Evolutionary conservation across 1,140 invertebrate species (phyloP).

Genomic region (Ostrea denselamellosa): DNA sequence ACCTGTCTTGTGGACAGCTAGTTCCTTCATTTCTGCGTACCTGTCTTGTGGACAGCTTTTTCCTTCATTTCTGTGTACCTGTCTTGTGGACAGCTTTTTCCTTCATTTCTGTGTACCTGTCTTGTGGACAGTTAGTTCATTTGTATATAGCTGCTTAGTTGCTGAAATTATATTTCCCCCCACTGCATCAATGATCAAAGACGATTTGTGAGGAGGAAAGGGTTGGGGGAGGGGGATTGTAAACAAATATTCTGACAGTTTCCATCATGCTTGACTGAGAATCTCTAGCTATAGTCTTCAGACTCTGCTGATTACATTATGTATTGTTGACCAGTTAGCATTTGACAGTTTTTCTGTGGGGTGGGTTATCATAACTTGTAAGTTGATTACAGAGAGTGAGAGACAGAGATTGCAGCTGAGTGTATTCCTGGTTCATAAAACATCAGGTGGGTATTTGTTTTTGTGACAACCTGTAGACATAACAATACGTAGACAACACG

Average conservation of each 20-base stretch:
- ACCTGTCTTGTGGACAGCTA: too few species aligned
- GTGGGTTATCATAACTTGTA: neutral
- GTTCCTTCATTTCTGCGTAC: too few species aligned
- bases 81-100: too few species aligned
- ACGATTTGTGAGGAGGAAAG: neutral
- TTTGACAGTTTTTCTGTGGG: neutral
- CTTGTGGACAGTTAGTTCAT: too few species aligned
- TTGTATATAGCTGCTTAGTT: too few species aligned
- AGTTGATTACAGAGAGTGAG: constrained; percentile 16
- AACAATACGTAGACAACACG: neutral
- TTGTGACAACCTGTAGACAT: neutral
- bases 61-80: too few species aligned
- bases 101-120: too few species aligned
- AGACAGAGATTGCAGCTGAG: neutral
- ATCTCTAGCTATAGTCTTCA: neutral
- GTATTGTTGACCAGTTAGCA: neutral
- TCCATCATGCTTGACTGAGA: neutral
- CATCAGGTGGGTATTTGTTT: constrained; percentile 18
- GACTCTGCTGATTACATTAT: neutral
- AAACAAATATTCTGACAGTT: neutral
- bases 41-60: too few species aligned
- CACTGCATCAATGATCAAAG: too few species aligned
- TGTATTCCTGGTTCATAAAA: neutral
- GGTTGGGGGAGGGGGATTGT: too few species aligned
- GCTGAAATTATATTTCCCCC: too few species aligned